phyloP scores from a whole-genome alignment of 2,113 vertebrate species.

The Apistogramma diplotaenia region DNA sequence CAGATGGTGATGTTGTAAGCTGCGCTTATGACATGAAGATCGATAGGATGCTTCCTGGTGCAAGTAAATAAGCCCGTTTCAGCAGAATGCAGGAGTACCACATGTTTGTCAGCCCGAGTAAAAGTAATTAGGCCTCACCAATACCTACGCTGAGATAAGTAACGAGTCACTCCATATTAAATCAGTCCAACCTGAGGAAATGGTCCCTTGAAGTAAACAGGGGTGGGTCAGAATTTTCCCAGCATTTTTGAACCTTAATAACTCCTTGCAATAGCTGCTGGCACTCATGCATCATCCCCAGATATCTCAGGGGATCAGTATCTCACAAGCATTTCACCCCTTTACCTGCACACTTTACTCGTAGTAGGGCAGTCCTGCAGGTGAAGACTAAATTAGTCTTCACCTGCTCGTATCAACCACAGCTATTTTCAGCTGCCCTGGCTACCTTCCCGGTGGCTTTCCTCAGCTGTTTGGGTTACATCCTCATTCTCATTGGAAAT shows the following conservation, averaged over 20 bases:
- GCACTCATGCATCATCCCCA: neutral
- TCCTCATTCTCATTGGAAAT: neutral
- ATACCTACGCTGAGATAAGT: neutral
- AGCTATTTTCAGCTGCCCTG: neutral
- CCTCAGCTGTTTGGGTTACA: neutral
- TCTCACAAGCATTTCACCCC: neutral
- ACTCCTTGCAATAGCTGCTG: neutral
- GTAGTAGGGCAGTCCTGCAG: neutral
- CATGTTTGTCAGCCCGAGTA: neutral
- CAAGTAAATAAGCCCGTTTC: constrained; percentile 2
- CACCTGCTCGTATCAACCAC: neutral
- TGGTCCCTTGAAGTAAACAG: neutral
- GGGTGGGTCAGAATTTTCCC: neutral
- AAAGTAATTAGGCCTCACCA: neutral
- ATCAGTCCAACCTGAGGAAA: neutral
- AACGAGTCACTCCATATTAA: neutral
- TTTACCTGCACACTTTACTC: neutral
- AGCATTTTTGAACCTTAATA: neutral
- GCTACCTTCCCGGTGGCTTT: neutral
- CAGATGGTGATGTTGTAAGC: constrained; percentile 40
- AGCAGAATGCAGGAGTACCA: neutral
- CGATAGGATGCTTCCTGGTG: constrained; percentile 28
- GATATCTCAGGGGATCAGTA: neutral
- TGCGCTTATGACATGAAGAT: constrained; percentile 14
- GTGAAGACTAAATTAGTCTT: neutral